These are phyloP conservation scores for Calliopum simillimum DNA, from an alignment of 2,888 invertebrate species.

Conservation along the genomic window DNA sequence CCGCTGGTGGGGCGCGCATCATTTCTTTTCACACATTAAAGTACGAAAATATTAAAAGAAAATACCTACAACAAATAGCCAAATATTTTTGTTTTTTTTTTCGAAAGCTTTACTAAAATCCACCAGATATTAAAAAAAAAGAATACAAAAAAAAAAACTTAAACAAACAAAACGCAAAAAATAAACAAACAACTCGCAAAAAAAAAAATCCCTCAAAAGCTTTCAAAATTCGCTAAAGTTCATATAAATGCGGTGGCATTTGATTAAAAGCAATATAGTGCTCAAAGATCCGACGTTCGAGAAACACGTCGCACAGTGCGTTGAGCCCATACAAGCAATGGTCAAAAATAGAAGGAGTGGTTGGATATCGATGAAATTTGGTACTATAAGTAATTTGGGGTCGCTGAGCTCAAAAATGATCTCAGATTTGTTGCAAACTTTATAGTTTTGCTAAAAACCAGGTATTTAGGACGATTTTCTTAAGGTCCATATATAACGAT, in stretches of 20 bases:
- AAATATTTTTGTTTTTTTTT: background rate
- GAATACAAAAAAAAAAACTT: background rate
- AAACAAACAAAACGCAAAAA: slow-evolving; percentile 20
- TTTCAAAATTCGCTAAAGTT: slow-evolving; percentile 22
- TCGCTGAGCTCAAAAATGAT: no score
- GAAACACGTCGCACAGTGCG: no score
- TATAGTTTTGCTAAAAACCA: no score
- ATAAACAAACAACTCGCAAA: background rate
- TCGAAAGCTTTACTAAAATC: background rate
- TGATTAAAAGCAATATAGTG: slow-evolving; percentile 42
- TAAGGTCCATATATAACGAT: no score
- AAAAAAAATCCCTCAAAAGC: slow-evolving; percentile 40
- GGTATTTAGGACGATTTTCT: no score
- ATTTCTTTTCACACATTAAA: slow-evolving; percentile 1
- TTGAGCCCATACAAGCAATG: no score
- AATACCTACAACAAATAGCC: background rate
- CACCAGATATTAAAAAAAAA: slow-evolving; percentile 9
- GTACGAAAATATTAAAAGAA: slow-evolving; percentile 1
- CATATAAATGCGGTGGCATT: slow-evolving; percentile 41
- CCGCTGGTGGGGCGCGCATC: no score
- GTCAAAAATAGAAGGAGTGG: no score
- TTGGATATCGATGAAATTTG: no score
- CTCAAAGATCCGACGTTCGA: slow-evolving; percentile 28
- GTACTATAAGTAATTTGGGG: no score
- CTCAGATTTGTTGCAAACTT: no score